Evolutionary conservation across 2,797 vertebrate species (phyloP), one percentile per base, ranked within the genome.

Genomic region (Etheostoma perlongum): DNA sequence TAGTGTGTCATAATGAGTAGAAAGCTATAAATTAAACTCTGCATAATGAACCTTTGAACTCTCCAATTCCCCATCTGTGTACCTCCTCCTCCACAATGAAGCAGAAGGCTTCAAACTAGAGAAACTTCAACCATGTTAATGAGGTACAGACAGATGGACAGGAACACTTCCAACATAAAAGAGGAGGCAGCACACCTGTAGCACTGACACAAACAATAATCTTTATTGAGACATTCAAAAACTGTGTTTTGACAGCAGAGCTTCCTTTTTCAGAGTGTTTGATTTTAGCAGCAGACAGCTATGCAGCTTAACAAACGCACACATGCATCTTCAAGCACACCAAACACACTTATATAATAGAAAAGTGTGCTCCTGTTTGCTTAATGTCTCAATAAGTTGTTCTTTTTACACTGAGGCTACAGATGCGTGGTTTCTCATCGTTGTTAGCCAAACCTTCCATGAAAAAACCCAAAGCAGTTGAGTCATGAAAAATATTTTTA

Each of bases 221-320:
- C 83, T 74, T 76, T 52, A 82, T 84, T 67, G 63, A 83, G 64
- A 81, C 67, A 77, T 85, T 71, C 76, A 74, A 83, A 78, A 72
- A 36, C 30, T 60, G 67, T 72, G 81, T 79, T 69, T 63, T 83
- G 81, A 89, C 74, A 82, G 85, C 78, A 30, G 71, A 69, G 69
- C 81, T 81, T 72, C 53, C 27, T 84, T 72, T 72, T 47, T 78
- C 81, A 67, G 49, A 67, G 49, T 59, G 15, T 65, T 40, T 58
- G 30, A 76, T 84, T 61, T 78, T 58, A 64, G 57, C 42, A 55
- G 84, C 73, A 74, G 76, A 83, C 81, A 58, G 59, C 77, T 78
- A 49, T 67, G 57, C 61, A 63, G 47, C 81, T 54, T 49, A 65
- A 70, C 65, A 74, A 70, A 67, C 23, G 42, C 55, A 59, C 42